A percentile compares a stretch with the other conserved stretches of the same genome.
phyloP scores from a whole-genome alignment of 2,797 vertebrate genomes.

The Syngnathus acus region DNA sequence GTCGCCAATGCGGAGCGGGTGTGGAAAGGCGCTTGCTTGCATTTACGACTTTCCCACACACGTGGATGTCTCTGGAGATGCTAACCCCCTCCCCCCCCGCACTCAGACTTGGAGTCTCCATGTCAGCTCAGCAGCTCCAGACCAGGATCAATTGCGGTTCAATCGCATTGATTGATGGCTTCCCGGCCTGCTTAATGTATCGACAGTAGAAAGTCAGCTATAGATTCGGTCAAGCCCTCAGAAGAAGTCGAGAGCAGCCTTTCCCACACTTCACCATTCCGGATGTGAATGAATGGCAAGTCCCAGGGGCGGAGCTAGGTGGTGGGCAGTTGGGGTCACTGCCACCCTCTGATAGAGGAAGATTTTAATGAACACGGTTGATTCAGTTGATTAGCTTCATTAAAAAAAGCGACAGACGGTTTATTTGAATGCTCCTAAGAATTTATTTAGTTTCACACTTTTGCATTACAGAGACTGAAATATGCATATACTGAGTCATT shows the following conservation, averaged over 20 bases:
- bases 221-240: not conserved
- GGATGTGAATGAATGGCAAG: not conserved
- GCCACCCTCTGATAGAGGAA: too few relatives aligned
- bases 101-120: constrained; percentile 62
- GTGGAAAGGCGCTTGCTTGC: constrained; percentile 12
- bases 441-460: too few relatives aligned
- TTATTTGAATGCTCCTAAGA: too few relatives aligned
- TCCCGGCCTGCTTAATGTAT: constrained; percentile 45
- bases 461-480: too few relatives aligned
- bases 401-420: too few relatives aligned
- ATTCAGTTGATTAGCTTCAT: too few relatives aligned
- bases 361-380: too few relatives aligned
- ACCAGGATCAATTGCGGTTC: constrained; percentile 62
- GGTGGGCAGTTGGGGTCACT: too few relatives aligned
- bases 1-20: constrained; percentile 33
- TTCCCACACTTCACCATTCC: not conserved
- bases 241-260: not conserved
- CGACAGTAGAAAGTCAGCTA: constrained; percentile 12
- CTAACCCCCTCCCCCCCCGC: not conserved
- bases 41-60: constrained; percentile 32
- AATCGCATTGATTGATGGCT: constrained; percentile 56
- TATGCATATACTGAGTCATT: too few relatives aligned
- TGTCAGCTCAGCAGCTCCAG: constrained; percentile 27
- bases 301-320: too few relatives aligned
- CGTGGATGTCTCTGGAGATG: constrained; percentile 33